Evolutionary conservation across 2,888 invertebrate genomes (phyloP).

Genomic region (Esperia sulphurella): DNA sequence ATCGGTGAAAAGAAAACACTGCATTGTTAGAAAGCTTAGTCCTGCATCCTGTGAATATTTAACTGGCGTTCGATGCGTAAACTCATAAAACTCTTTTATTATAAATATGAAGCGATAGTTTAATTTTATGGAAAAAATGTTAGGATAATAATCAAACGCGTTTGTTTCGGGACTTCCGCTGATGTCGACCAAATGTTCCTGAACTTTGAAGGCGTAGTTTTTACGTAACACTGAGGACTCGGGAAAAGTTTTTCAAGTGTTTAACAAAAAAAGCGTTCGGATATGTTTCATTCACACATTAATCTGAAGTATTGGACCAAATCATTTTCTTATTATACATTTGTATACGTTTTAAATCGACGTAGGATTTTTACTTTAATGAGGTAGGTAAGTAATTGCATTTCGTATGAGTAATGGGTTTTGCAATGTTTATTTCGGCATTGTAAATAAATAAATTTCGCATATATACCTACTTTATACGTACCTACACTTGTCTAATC

Average conservation of each 20-base stretch:
- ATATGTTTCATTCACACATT: no score
- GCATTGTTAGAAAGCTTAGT: slow-evolving; percentile 44
- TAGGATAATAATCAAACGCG: slow-evolving; percentile 58
- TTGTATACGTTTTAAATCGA: no score
- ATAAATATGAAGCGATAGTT: slow-evolving; percentile 60
- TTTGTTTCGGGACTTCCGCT: slow-evolving; percentile 54
- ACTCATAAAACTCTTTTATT: slow-evolving; percentile 70
- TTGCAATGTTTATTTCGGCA: no score
- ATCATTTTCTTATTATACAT: no score
- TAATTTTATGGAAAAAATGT: slow-evolving; percentile 62
- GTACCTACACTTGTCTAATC: no score
- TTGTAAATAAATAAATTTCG: no score
- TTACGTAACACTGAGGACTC: slow-evolving; percentile 4
- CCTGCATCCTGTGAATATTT: slow-evolving; percentile 62
- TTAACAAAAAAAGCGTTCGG: no score
- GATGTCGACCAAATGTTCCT: slow-evolving; percentile 23
- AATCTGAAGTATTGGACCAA: no score
- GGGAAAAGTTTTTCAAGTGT: not conserved
- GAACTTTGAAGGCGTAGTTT: slow-evolving; percentile 12
- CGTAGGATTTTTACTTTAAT: no score
- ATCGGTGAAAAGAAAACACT: slow-evolving; percentile 43
- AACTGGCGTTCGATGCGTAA: slow-evolving; percentile 60
- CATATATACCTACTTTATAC: no score
- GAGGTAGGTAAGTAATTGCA: no score
- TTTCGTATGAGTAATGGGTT: no score